Percentiles rank a stretch among this genome's conserved stretches.
phyloP scores from a whole-genome alignment of 2,113 vertebrate genomes.

The Propithecus coquereli region DNA sequence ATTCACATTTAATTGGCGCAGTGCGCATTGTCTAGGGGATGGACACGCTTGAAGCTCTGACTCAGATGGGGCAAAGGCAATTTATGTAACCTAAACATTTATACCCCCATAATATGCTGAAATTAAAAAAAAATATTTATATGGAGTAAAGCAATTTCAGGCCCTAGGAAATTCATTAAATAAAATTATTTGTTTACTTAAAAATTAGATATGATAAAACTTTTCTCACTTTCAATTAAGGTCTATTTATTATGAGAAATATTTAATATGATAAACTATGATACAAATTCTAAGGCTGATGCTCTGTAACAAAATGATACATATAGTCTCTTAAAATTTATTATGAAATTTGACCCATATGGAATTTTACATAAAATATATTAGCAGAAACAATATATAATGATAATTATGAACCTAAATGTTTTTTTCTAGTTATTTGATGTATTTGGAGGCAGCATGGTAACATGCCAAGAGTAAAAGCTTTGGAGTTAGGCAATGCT shows the following conservation, averaged over 20 bases:
- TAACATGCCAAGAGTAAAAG: neutral
- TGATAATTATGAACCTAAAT: neutral
- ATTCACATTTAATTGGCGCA: too few species aligned
- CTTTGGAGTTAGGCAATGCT: neutral
- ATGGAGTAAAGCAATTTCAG: neutral
- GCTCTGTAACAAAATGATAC: neutral
- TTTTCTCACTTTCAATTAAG: neutral
- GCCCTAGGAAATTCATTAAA: neutral
- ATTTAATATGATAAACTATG: neutral
- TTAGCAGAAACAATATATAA: neutral
- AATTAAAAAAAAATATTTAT: neutral
- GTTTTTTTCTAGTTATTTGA: neutral
- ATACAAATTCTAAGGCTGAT: neutral
- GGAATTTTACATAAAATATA: neutral
- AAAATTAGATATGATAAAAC: neutral
- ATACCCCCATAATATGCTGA: too few species aligned
- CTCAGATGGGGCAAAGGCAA: too few species aligned
- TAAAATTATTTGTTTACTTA: neutral
- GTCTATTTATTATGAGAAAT: neutral
- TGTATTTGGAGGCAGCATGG: neutral
- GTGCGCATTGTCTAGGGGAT: too few species aligned
- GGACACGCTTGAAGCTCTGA: too few species aligned
- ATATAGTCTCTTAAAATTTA: neutral
- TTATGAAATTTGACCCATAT: neutral
- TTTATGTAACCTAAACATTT: too few species aligned